These are phyloP conservation scores for Canis aureus DNA, from an alignment of 2,113 vertebrate species.

Conservation along the genomic window DNA sequence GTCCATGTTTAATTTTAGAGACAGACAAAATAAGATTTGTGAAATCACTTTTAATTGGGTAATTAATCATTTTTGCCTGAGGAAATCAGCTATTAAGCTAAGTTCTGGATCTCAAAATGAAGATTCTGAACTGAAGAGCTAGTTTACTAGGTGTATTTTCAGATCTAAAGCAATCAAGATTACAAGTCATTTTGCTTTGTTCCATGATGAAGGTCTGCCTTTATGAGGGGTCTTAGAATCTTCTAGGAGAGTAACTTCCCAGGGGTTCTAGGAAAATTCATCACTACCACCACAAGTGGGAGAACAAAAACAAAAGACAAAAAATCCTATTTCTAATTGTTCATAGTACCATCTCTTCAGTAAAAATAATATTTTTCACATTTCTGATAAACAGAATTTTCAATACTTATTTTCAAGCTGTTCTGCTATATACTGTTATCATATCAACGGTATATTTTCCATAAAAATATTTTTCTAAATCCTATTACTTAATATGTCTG, in stretches of 20 bases:
- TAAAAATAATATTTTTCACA: background rate
- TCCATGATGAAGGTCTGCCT: background rate
- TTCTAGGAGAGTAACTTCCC: background rate
- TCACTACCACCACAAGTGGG: background rate
- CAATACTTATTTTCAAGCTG: background rate
- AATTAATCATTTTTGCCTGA: background rate
- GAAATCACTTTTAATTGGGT: background rate
- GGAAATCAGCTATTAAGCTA: background rate
- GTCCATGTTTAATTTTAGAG: background rate
- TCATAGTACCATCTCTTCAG: background rate
- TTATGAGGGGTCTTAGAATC: background rate
- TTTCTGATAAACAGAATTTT: background rate
- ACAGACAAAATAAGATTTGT: background rate
- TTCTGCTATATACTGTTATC: background rate
- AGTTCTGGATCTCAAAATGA: background rate
- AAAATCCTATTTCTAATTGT: background rate
- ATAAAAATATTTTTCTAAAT: constrained; percentile 12
- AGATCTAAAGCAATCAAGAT: background rate
- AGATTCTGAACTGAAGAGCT: background rate
- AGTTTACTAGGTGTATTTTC: background rate
- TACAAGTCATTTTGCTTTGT: background rate
- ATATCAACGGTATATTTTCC: background rate
- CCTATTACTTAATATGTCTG: background rate
- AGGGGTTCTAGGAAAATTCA: background rate
- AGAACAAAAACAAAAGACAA: background rate